Conservation (phyloP, 2,888 invertebrate genomes). For the Papilio protenor region DNA sequence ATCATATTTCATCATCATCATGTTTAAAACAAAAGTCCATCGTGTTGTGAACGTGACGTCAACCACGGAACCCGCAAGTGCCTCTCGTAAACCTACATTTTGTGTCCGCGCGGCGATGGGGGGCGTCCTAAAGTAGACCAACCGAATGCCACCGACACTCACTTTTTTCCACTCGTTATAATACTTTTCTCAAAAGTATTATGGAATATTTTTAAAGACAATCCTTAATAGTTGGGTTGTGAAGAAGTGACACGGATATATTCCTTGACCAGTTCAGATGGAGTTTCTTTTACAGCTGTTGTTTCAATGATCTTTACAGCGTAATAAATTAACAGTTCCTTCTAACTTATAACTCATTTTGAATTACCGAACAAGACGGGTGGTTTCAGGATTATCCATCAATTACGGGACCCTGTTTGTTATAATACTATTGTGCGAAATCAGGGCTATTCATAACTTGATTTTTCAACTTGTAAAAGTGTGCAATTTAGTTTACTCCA, state of each 20-base stretch:
- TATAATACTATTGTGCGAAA: too few relatives aligned
- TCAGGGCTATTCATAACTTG: too few relatives aligned
- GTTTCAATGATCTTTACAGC: too few relatives aligned
- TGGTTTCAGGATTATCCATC: too few relatives aligned
- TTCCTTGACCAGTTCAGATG: neutral
- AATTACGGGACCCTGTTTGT: too few relatives aligned
- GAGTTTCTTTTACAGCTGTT: too few relatives aligned
- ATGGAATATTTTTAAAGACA: neutral
- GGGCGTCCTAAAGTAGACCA: slow-evolving; percentile 12
- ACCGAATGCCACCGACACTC: neutral
- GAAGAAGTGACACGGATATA: neutral
- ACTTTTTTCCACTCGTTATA: slow-evolving; percentile 8
- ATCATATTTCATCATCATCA: neutral
- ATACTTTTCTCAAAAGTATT: neutral
- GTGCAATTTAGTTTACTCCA: too few relatives aligned
- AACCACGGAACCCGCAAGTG: slow-evolving; percentile 36
- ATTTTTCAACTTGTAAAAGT: too few relatives aligned
- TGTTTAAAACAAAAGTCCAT: neutral
- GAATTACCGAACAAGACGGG: too few relatives aligned
- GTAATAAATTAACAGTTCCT: too few relatives aligned
- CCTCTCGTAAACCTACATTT: slow-evolving; percentile 38
- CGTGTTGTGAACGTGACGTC: slow-evolving; percentile 31
- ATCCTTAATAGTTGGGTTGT: neutral
- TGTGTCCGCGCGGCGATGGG: slow-evolving; percentile 14
- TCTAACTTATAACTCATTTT: too few relatives aligned